These are phyloP conservation scores for Thaleichthys pacificus DNA, from an alignment of 2,797 vertebrate genomes.

Conservation along the genomic window DNA sequence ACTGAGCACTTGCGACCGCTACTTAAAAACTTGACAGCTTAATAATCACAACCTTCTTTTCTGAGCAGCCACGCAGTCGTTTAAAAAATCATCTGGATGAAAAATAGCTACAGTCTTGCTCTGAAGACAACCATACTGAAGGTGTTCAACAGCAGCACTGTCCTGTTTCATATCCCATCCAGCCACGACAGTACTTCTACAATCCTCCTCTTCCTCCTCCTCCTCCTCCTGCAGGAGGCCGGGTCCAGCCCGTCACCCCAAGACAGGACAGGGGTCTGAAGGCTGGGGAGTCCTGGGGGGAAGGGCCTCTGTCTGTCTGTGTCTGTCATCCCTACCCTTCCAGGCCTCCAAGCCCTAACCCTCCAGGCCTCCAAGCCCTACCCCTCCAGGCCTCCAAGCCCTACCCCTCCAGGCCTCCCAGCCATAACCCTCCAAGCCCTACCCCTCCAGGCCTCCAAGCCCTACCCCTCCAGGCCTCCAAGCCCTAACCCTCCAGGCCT, in stretches of 20 bases:
- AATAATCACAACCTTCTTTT: constrained; percentile 41
- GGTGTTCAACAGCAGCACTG: neutral
- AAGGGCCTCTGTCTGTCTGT: constrained; percentile 29
- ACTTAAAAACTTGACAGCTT: constrained; percentile 42
- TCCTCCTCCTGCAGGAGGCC: constrained; percentile 37
- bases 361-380: too few relatives aligned
- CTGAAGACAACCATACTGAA: constrained; percentile 44
- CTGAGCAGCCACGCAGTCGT: neutral
- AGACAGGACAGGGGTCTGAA: constrained; percentile 55
- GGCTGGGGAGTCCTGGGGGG: constrained; percentile 52
- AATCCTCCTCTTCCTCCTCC: neutral
- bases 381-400: too few relatives aligned
- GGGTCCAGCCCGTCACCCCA: constrained; percentile 43
- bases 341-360: neutral
- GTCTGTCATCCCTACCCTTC: constrained; percentile 5
- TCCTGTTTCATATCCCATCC: too few relatives aligned
- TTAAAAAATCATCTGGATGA: constrained; percentile 18
- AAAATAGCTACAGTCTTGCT: constrained; percentile 27
- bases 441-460: constrained; percentile 39
- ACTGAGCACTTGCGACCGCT: constrained; percentile 44
- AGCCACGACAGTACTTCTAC: too few relatives aligned
- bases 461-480: too few relatives aligned
- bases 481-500: constrained; percentile 11
- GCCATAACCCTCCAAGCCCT: constrained; percentile 34
- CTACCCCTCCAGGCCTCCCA: too few relatives aligned